A percentile compares a stretch with the other conserved stretches of the same genome.
These are phyloP conservation scores for Chaenocephalus aceratus DNA, from an alignment of 2,113 vertebrate genomes.

Conservation along the genomic window DNA sequence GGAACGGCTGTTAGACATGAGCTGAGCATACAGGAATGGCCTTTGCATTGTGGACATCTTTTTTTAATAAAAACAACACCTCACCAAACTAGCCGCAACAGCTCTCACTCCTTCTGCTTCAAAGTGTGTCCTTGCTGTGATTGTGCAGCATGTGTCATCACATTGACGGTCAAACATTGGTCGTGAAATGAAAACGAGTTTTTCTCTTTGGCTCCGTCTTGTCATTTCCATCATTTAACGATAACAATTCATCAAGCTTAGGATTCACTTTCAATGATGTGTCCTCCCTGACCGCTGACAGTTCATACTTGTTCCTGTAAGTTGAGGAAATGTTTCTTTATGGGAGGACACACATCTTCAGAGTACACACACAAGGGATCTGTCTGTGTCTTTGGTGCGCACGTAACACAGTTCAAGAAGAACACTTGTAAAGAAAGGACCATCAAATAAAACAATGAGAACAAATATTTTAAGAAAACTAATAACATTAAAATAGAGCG, in stretches of 20 bases:
- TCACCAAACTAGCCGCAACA: background rate
- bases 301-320: background rate
- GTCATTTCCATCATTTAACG: background rate
- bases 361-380: too few species aligned
- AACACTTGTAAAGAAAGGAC: too few species aligned
- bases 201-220: background rate
- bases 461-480: too few species aligned
- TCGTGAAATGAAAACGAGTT: too few species aligned
- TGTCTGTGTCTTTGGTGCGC: too few species aligned
- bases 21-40: background rate
- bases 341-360: background rate
- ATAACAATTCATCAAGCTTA: background rate
- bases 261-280: background rate
- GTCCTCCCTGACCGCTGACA: background rate
- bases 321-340: background rate
- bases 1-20: too few species aligned
- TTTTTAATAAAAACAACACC: too few species aligned
- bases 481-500: too few species aligned
- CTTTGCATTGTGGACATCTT: background rate
- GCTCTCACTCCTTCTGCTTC: background rate
- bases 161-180: background rate
- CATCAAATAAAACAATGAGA: too few species aligned
- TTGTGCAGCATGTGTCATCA: background rate
- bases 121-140: too few species aligned
- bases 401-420: too few species aligned